Conservation (phyloP, 2,797 vertebrate genomes). For the Catharus ustulatus region DNA sequence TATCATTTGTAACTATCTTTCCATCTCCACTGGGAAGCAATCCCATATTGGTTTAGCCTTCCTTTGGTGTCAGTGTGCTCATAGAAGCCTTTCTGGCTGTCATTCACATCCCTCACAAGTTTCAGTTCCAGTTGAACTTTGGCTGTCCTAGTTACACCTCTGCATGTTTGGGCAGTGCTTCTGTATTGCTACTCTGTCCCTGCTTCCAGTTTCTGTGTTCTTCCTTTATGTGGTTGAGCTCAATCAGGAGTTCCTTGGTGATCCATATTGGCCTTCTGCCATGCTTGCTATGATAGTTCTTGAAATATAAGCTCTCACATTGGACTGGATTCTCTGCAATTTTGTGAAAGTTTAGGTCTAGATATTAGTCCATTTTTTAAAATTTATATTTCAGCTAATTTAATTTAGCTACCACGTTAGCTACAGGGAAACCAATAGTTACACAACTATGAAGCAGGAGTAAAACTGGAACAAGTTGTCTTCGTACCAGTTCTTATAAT, state of each 20-base stretch:
- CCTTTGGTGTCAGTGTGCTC: not conserved
- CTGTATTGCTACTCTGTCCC: not conserved
- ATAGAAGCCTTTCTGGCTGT: not conserved
- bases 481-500: not conserved
- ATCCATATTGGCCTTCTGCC: not conserved
- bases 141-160: not conserved
- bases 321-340: not conserved
- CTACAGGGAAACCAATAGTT: not conserved
- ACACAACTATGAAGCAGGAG: not conserved
- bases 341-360: not conserved
- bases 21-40: not conserved
- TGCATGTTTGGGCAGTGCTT: not conserved
- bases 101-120: not conserved
- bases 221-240: not conserved
- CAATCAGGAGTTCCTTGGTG: not conserved
- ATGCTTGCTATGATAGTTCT: not conserved
- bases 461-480: not conserved
- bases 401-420: not conserved
- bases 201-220: not conserved
- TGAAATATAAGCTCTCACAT: not conserved
- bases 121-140: not conserved
- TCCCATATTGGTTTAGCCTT: not conserved
- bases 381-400: not conserved
- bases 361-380: not conserved
- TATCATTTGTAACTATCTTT: not conserved